Evolutionary conservation across 2,888 invertebrate species (phyloP), one percentile per base, ranked within the genome.

Genomic region (Acanthococcus lagerstroemiae): DNA sequence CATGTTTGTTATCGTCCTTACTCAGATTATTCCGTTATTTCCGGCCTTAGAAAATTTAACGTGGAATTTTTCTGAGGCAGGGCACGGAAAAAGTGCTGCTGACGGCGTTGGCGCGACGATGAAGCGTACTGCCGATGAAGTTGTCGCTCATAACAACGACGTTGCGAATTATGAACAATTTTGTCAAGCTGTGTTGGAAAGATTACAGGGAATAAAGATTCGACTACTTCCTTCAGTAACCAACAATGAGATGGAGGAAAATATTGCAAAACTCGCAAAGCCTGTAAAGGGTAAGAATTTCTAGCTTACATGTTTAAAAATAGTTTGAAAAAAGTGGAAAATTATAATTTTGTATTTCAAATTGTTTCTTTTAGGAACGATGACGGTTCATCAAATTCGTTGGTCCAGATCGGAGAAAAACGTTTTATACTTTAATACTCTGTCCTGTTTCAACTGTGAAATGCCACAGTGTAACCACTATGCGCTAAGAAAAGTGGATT

Each of bases 61-160:
- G 12, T 75, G 72, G 74, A 73, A 73, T 58, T 74, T 71, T 65
- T 56, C 52, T 22, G 73, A 74, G 68, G 71, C 72, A 15, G 73
- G 74, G 4, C 74, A 75, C 69, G 73, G 74, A 4, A 75, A 75
- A 67, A 73, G 72, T 24, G 72, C 73, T 24, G 69, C 73, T 46
- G 74, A 73, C 72, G 74, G 74, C 7, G 69, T 75, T 44, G 74
- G 73, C 65, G 74, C 70, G 4, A 67, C 69, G 26, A 56, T 72
- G n/a, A 74, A 73, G 67, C 68, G 73, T 71, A 71, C 72, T 66
- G 72, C 71, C 50, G 73, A 70, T 65, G 27, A 19, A 55, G 7
- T 50, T 22, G 70, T 70, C 2, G 65, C 68, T 30, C 58, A 66
- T 56, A 68, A 69, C 3, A 56, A 57, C 17, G 69, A 70, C 48